These are phyloP conservation scores for Lycaon pictus DNA, from an alignment of 2,113 vertebrate genomes.

Conservation along the genomic window DNA sequence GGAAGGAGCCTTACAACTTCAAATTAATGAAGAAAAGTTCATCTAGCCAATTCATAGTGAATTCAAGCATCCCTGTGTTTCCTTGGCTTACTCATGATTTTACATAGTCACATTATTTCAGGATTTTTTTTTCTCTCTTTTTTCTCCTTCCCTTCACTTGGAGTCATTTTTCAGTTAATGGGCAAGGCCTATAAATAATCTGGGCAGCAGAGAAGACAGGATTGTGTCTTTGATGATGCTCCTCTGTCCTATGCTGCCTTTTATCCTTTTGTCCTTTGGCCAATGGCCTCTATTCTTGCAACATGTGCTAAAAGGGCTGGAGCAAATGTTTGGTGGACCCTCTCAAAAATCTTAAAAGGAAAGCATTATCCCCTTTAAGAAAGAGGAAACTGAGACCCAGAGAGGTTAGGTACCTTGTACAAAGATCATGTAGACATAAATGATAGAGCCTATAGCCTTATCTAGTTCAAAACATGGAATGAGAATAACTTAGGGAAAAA, in stretches of 20 bases:
- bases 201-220: background rate
- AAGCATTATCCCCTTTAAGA: background rate
- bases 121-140: background rate
- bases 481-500: background rate
- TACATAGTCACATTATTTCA: background rate
- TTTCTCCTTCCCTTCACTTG: background rate
- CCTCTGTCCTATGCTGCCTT: background rate
- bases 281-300: background rate
- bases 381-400: background rate
- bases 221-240: background rate
- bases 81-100: background rate
- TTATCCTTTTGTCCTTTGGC: background rate
- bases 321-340: background rate
- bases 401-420: background rate
- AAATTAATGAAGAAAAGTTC: background rate
- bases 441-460: background rate
- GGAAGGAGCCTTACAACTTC: background rate
- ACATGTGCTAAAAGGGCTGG: background rate
- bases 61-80: background rate
- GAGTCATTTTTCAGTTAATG: constrained; percentile 6
- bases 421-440: background rate
- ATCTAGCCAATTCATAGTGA: background rate
- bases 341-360: background rate
- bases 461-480: background rate
- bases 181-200: background rate